phyloP scores from a whole-genome alignment of 2,888 invertebrate genomes.

The Pammene aurita region DNA sequence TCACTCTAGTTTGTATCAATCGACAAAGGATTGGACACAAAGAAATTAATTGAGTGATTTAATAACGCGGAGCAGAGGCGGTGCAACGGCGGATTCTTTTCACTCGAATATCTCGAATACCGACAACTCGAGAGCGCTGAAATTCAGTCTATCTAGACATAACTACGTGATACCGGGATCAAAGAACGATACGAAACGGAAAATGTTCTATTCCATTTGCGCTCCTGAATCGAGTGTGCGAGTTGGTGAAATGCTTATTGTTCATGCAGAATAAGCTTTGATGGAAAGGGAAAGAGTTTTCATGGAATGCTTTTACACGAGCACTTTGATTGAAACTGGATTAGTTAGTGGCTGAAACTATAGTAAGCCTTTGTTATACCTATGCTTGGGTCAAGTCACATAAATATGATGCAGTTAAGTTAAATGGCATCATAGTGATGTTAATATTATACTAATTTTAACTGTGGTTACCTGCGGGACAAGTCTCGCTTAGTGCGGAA shows the following conservation, averaged over 20 bases:
- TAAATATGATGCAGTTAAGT: too few species aligned
- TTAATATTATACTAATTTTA: too few species aligned
- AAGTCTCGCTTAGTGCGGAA: too few species aligned
- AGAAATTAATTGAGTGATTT: constrained; percentile 48
- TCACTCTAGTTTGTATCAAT: constrained; percentile 36
- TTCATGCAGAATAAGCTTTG: constrained; percentile 30
- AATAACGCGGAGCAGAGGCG: constrained; percentile 46
- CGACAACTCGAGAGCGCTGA: constrained; percentile 45
- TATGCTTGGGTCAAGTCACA: too few species aligned
- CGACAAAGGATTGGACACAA: constrained; percentile 40
- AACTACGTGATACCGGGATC: constrained; percentile 42
- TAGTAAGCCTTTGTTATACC: too few species aligned
- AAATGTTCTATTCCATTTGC: constrained; percentile 38
- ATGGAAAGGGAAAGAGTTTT: constrained; percentile 11
- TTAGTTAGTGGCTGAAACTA: neutral
- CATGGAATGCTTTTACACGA: neutral
- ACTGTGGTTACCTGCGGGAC: too few species aligned
- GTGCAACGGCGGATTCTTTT: constrained; percentile 52
- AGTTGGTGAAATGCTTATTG: constrained; percentile 38
- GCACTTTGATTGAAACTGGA: neutral
- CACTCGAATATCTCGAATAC: constrained; percentile 55
- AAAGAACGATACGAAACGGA: constrained; percentile 60
- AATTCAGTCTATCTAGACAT: constrained; percentile 21
- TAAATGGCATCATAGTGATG: too few species aligned
- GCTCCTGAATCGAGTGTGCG: constrained; percentile 19